Base-by-base conservation (phyloP, 37 sponge, comb jelly and placozoan genomes). In the Crambe crambe region DNA sequence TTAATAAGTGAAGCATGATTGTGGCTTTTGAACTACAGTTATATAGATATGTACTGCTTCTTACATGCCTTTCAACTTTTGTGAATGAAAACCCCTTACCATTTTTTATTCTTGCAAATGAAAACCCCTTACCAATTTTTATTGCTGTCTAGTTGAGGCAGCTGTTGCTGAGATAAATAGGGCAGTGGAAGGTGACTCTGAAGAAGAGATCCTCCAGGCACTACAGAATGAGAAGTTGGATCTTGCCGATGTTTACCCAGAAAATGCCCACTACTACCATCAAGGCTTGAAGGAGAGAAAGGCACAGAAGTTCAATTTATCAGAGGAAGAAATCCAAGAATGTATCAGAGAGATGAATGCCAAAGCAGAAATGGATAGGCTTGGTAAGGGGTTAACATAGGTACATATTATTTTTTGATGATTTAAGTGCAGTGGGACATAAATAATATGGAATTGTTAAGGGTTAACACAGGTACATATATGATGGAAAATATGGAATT, bases 111-210 rank as follows among this genome's bases (percentile, higher is more conserved):
- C n/a, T 47, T 47, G 51, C 12, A 47, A 12, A 12, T 47, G 51
- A n/a, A n/a, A n/a, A 47, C 51, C 51, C 51, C 12, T 47, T 47
- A 47, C 51, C 51, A 47, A 47, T 15, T 47, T n/a, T n/a, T n/a
- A 12, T 47, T 12, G 51, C 12, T 15, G 3, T 8, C 25, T 30
- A 65, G 66, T 65, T 29, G 93, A 89, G 5, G 83, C 88, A 57
- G 96, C 91, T 51, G 61, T 96, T n/a, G 42, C 70, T 15, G 72
- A 82, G 18, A 73, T 96, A 70, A 96, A 92, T 69, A 51, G 66
- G 10, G 83, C 83, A 30, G 17, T 90, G 15, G 79, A 80, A 3
- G 56, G 62, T 18, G 91, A 70, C 5, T 85, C 79, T 64, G 59
- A 74, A 30, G 91, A 93, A 23, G 61, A 69, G 5, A 69, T 79